Conservation (phyloP, 2,888 invertebrate species). For the Brachypalpus laphriformis region DNA sequence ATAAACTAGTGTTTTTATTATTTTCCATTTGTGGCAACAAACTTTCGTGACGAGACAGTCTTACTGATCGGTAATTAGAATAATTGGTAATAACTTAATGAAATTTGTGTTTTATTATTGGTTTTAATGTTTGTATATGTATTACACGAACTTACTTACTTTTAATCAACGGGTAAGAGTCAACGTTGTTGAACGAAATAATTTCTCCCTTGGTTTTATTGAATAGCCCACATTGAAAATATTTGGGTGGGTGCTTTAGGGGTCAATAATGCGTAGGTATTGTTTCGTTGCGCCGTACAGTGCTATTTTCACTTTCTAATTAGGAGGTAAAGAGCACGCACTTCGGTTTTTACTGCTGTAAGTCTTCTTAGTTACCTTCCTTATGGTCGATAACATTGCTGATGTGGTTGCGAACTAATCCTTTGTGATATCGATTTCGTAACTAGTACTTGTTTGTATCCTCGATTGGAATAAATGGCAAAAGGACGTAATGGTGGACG, state of each 20-base stretch:
- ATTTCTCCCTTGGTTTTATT: neutral
- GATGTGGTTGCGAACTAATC: too few relatives aligned
- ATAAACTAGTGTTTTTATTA: slow-evolving; percentile 47
- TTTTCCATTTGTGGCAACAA: neutral
- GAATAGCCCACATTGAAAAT: neutral
- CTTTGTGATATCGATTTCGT: too few relatives aligned
- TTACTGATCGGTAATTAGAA: slow-evolving; percentile 70
- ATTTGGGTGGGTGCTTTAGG: neutral
- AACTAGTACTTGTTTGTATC: too few relatives aligned
- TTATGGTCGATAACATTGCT: neutral
- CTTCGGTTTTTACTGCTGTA: neutral
- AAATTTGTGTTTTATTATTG: slow-evolving; percentile 65
- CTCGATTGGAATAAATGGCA: too few relatives aligned
- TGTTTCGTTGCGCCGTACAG: too few relatives aligned
- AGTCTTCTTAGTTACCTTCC: neutral
- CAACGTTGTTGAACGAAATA: neutral
- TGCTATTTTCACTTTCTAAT: neutral
- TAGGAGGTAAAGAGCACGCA: neutral
- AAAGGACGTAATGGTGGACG: too few relatives aligned
- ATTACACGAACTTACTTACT: slow-evolving; percentile 19
- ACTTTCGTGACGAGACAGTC: slow-evolving; percentile 66
- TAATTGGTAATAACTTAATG: slow-evolving; percentile 73
- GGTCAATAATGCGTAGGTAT: neutral
- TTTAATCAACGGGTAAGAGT: neutral
- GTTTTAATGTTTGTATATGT: slow-evolving; percentile 45